Base-by-base conservation (phyloP, 1,140 invertebrate genomes). In the Triops cancriformis region DNA sequence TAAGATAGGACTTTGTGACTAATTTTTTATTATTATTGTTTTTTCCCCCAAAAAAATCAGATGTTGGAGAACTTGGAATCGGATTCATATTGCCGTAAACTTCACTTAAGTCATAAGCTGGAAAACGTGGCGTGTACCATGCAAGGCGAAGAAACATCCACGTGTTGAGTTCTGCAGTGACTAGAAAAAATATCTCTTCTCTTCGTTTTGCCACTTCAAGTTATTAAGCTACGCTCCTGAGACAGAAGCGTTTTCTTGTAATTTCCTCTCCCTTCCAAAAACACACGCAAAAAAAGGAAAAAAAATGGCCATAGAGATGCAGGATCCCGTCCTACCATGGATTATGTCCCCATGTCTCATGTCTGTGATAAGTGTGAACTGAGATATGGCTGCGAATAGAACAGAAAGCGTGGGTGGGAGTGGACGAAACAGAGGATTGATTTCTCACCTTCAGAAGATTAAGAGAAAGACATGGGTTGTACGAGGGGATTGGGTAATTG, bases 61-160 rank as follows among this genome's bases (percentile, higher is more conserved):
- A 91, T 93, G 80, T 85, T 94, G 82, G 90, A 93, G 86, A 91
- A 92, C 80, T 87, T 96, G 85, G 93, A 95, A 84, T 89, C 87
- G 80, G 93, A 94, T 84, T 87, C 90, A 6, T 88, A 90, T 82
- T 94, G 92, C 85, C 91, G 92, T 83, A 94, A 94, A 85, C 90
- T 94, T 87, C 92, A 95, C 85, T 88, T 96, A 85, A 91, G 93
- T 79, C 92, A 94, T 85, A 93, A 93, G 86, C 86, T 96, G 83
- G 93, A 95, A 84, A 94, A 93, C 85, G 94, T 96, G 81, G 93
- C 92, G 75, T 94, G 91, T 85, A 96, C 92, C 78, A 88, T 96
- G 81, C 93, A 94, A 85, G 93, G 93, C 74, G 78, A 79, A 43
- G 78, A 79, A 79, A 79, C 74, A 11, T 79, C 78, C 41, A 75